phyloP scores from a whole-genome alignment of 2,888 invertebrate species.

The Chaetogeoica ovagalla region DNA sequence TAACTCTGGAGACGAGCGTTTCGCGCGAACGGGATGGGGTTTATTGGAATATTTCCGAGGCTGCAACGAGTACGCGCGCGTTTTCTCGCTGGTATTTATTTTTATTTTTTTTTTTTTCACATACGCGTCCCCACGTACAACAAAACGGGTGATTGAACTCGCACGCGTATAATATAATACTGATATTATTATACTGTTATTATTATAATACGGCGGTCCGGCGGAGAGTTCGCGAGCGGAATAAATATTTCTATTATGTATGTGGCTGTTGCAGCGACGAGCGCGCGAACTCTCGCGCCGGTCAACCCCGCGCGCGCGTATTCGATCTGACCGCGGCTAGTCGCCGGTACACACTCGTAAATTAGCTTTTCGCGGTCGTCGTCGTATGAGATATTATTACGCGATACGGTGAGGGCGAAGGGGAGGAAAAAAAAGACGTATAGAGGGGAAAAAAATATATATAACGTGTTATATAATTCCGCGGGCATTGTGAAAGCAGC shows the following conservation, averaged over 20 bases:
- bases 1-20: too few relatives aligned
- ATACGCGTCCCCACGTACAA: neutral
- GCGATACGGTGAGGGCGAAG: too few relatives aligned
- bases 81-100: too few relatives aligned
- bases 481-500: constrained; percentile 18
- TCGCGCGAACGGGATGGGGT: too few relatives aligned
- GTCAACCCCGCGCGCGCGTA: too few relatives aligned
- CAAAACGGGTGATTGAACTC: constrained; percentile 13
- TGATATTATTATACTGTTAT: neutral
- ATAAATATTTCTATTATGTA: neutral
- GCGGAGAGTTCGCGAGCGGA: neutral
- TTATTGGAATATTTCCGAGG: too few relatives aligned
- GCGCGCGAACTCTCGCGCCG: too few relatives aligned
- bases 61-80: too few relatives aligned
- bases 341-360: neutral
- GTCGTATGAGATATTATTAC: too few relatives aligned
- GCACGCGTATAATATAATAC: neutral
- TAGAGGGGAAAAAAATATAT: neutral
- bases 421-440: neutral
- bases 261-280: too few relatives aligned
- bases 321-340: too few relatives aligned
- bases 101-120: too few relatives aligned
- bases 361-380: constrained; percentile 14
- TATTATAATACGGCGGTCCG: neutral
- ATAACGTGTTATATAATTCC: constrained; percentile 9